Base-by-base conservation (phyloP, 2,797 vertebrate genomes). In the Poeciliopsis turneri region DNA sequence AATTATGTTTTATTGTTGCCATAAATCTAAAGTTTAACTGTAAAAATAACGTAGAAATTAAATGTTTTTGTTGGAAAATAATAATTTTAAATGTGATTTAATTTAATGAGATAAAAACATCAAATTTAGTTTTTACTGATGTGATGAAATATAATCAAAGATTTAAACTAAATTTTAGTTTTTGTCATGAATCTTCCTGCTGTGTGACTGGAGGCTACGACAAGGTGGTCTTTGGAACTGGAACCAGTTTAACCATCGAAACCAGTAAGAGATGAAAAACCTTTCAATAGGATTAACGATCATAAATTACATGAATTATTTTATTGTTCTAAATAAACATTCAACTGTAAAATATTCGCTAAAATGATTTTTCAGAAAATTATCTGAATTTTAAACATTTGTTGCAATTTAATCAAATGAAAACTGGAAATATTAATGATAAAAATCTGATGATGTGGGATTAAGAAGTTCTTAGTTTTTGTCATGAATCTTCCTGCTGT, bases 161-260 rank as follows among this genome's bases (percentile, higher is more conserved):
- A 28, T 12, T 57, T 4, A 57, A 57, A n/a, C 46, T 7, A 2
- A 5, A 12, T 69, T 68, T 5, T 25, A n/a, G 70, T 82, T 77
- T 33, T 0, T 59, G 64, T 61, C 7, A 0, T 15, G 43, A 5
- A 49, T 72, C 71, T 59, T 75, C 33, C 6, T 59, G 73, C 4
- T 74, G 73, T 74, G 73, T 45, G 72, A 55, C 51, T 49, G 15
- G 23, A n/a, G 2, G 3, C 5, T 0, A 2, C 2, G 1, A 43
- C 0, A 72, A 49, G 46, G 5, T 72, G 0, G 0, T 36, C 1
- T 72, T 72, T 72, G 71, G 71, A 6, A 1, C 45, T n/a, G 70
- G 70, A 33, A 51, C 72, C 72, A 73, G 47, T 49, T 23, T 73
- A 51, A 73, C 47, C 47, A 51, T 39, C 2, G 18, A 36, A 73